Evolutionary conservation across 1,140 invertebrate genomes (phyloP).

Genomic region (Drosophila melanica): DNA sequence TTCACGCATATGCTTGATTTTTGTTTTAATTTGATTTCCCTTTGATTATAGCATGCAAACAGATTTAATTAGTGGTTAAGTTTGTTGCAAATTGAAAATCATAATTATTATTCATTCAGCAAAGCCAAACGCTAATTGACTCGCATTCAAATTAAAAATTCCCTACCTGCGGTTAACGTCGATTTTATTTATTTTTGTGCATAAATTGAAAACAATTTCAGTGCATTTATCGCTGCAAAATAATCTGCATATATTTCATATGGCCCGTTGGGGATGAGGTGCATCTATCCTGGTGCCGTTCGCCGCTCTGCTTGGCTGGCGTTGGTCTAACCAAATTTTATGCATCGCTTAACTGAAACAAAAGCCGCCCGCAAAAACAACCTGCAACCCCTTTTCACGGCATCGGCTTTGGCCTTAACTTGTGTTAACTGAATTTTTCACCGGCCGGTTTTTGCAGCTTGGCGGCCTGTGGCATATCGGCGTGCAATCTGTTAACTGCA

Average conservation of each 20-base stretch:
- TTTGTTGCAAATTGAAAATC: conserved; percentile 4
- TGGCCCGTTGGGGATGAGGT: conserved; percentile 11
- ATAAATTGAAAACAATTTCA: conserved; percentile 12
- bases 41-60: neutral
- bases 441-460: conserved; percentile 36
- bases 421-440: conserved; percentile 47
- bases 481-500: conserved; percentile 69
- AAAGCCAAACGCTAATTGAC: conserved; percentile 5
- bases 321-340: conserved; percentile 51
- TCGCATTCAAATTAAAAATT: conserved; percentile 6
- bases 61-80: neutral
- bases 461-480: conserved; percentile 44
- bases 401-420: conserved; percentile 13
- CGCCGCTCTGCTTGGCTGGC: conserved; percentile 31
- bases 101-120: neutral
- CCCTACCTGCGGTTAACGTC: conserved; percentile 3
- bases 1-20: neutral
- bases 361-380: conserved; percentile 21
- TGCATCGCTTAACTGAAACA: conserved; percentile 54
- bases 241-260: conserved; percentile 33
- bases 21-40: neutral
- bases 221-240: conserved; percentile 24
- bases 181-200: conserved; percentile 1
- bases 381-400: conserved; percentile 39
- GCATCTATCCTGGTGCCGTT: conserved; percentile 14